phyloP scores from a whole-genome alignment of 2,888 invertebrate genomes.

The Aspidiotus destructor region DNA sequence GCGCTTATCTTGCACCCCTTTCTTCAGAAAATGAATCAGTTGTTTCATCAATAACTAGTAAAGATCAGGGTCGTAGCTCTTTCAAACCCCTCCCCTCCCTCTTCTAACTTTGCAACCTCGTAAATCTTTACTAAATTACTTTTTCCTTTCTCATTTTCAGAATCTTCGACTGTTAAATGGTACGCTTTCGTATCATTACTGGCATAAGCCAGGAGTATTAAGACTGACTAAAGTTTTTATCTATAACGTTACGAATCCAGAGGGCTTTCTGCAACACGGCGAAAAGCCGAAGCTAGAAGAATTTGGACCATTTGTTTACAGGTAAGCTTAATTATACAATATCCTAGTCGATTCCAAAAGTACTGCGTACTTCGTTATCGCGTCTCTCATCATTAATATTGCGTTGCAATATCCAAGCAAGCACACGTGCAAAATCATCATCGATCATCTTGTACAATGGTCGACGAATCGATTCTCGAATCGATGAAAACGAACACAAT shows the following conservation, averaged over 20 bases:
- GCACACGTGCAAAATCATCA: no score
- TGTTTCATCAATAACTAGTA: background rate
- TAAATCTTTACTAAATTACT: background rate
- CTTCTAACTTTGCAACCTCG: no score
- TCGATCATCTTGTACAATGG: no score
- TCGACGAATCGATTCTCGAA: no score
- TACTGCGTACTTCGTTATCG: background rate
- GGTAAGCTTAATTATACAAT: slow-evolving; percentile 47
- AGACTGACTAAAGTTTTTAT: slow-evolving; percentile 77
- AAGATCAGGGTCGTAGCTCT: background rate
- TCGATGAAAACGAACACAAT: no score
- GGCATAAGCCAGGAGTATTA: slow-evolving; percentile 77
- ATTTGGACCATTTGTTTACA: slow-evolving; percentile 77
- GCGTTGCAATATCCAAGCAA: no score
- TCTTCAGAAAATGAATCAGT: no score
- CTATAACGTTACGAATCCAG: slow-evolving; percentile 79
- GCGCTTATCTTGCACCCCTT: no score
- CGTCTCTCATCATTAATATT: no score
- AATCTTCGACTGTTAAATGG: slow-evolving; percentile 75
- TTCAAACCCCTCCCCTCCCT: no score
- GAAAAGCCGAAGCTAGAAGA: slow-evolving; percentile 74
- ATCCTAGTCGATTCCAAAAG: background rate
- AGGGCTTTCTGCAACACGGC: slow-evolving; percentile 62
- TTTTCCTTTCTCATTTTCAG: slow-evolving; percentile 45
- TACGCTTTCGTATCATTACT: slow-evolving; percentile 75